phyloP scores from a whole-genome alignment of 2,888 invertebrate species.

The Thymelicus lineola region DNA sequence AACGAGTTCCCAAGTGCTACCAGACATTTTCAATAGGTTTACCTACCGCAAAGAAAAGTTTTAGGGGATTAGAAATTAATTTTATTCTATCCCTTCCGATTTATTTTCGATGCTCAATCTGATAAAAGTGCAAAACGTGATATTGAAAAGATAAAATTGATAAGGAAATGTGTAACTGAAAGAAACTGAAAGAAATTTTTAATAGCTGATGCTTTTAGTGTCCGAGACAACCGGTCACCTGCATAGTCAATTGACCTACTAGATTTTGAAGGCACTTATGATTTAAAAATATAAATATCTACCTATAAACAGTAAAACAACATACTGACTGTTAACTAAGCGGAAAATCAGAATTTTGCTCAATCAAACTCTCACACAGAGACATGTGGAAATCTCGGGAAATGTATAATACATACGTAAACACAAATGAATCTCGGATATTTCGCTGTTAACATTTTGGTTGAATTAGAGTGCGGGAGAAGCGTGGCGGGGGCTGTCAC shows the following conservation, averaged over 20 bases:
- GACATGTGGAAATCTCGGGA: background rate
- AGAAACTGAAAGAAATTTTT: too few species aligned
- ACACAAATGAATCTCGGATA: constrained; percentile 19
- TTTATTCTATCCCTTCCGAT: constrained; percentile 33
- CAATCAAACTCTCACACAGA: too few species aligned
- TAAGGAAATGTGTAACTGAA: too few species aligned
- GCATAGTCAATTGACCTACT: too few species aligned
- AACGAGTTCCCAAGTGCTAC: constrained; percentile 45
- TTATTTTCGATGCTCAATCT: constrained; percentile 23
- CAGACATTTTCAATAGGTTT: constrained; percentile 43
- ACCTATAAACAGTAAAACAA: too few species aligned
- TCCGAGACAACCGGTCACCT: too few species aligned
- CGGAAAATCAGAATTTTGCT: too few species aligned
- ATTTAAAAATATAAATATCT: too few species aligned
- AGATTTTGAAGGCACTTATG: too few species aligned
- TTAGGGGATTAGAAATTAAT: constrained; percentile 34
- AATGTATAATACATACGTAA: background rate
- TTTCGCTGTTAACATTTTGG: constrained; percentile 56
- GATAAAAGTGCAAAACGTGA: background rate
- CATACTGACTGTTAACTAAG: too few species aligned
- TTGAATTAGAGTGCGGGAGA: constrained; percentile 60
- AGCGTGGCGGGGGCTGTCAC: constrained; percentile 64
- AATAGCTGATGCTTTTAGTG: too few species aligned
- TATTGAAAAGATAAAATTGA: too few species aligned
- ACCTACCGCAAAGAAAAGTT: constrained; percentile 30